Evolutionary conservation across 2,113 vertebrate species (phyloP), one percentile per base, ranked within the genome.

Genomic region (Thunnus thynnus): DNA sequence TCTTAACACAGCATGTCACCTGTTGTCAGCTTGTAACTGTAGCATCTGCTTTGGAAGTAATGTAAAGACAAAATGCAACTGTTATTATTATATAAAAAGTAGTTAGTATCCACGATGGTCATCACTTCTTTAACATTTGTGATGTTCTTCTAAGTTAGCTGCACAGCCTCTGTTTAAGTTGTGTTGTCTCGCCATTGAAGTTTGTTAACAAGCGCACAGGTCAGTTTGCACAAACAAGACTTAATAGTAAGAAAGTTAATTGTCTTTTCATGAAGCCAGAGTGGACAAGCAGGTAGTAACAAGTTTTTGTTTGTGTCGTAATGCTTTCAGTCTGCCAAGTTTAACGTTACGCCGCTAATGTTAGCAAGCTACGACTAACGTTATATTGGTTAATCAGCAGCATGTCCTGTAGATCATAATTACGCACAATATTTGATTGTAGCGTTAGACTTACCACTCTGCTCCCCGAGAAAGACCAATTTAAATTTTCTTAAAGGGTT

Each of bases 401-500:
- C 8, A 36, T 14, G 27, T 27, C 3, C 5, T 0, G 0, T 47
- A 46, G 0, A 54, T 2, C 13, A 13, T 10, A 48, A 50, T 25
- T 30, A 41, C 27, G 30, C 32, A 64, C 11, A 20, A 14, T 2
- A 3, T 18, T 17, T 2, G 13, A 54, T 4, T 1, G 16, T 3
- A 58, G 0, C 13, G 5, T 9, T 3, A 20, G 2, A 91, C 94
- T 91, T 67, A 95, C 95, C 95, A 64, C 95, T 95, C 82, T 95
- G 95, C 51, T 95, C 95, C 20, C 95, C 95, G 11, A 95, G 94
- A 76, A 95, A 95, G 58, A 95, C 95, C 87, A 95, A 48, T 81
- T 95, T 95, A 64, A 95, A 95, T 90, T 95, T 95, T 44, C 95
- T 93, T 56, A 95, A 75, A 20, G 95, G 95, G 87, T 95, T 95